Evolutionary conservation across 2,888 invertebrate species (phyloP), one percentile per base, ranked within the genome.

Genomic region (Sialis fuliginosa): DNA sequence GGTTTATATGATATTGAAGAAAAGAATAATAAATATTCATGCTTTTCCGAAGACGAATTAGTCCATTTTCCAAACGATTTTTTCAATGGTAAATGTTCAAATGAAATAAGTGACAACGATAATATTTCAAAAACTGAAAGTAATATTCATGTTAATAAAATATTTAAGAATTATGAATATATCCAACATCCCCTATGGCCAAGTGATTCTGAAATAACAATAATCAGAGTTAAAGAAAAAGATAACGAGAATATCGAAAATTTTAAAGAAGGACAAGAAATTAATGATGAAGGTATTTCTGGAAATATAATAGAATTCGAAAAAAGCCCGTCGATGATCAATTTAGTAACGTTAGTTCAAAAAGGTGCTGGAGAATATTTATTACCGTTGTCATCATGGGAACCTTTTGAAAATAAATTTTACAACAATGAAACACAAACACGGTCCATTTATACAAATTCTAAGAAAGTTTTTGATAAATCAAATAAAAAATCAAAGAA

Each of bases 161-260:
- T 22, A 22, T 22, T 22, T 22, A 22, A 22, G 22, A 22, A 22
- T 2, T 22, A 22, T 4, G 22, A 22, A 22, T 22, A 22, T 22
- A 22, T 22, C 22, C 22, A 22, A 8, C 33, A 33, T 34, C 32
- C 34, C 13, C 8, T 73, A 9, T 72, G 72, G 66, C 70, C 71
- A 1, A 74, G 75, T 44, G 75, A 75, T 58, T 75, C 75, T 0
- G 75, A 75, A 56, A 68, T 75, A 47, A 75, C 75, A 0, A 69
- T 75, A 4, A 63, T 75, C 6, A 60, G 72, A 54, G 70, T 75
- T 60, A 70, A 71, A 55, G 57, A 60, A 44, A 57, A 59, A 46
- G 57, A 58, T 22, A 49, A 58, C 61, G 22, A 22, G 22, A 22
- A 4, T 22, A 22, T 22, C 22, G 22, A 22, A 22, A 22, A 22